Conservation (phyloP, 2,113 vertebrate genomes). For the Ophiodon elongatus region DNA sequence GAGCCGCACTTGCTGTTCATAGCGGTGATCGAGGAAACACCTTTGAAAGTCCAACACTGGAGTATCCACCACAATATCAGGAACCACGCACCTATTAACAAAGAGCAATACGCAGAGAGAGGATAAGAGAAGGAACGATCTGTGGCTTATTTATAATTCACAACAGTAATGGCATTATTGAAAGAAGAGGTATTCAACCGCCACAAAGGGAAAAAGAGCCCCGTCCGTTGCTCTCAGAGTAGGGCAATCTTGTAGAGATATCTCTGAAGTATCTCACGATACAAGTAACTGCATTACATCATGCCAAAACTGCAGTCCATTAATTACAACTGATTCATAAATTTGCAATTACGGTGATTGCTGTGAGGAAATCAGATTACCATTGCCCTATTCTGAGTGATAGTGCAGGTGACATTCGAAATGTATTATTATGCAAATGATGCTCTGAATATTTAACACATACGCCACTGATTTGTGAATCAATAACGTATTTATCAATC, state of each 20-base stretch:
- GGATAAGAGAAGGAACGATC: background rate
- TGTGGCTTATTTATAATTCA: constrained; percentile 18
- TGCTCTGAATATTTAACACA: constrained; percentile 58
- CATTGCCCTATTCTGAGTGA: constrained; percentile 47
- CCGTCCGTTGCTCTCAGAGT: background rate
- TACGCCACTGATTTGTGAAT: constrained; percentile 22
- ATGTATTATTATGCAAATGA: constrained; percentile 58
- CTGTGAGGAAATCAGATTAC: constrained; percentile 56
- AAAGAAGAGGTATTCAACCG: background rate
- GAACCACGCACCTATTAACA: constrained; percentile 86
- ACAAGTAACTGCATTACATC: constrained; percentile 8
- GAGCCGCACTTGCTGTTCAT: constrained; percentile 76
- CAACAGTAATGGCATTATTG: constrained; percentile 26
- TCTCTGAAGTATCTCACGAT: background rate
- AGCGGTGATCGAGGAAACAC: constrained; percentile 87
- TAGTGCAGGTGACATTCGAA: constrained; percentile 61
- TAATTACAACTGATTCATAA: constrained; percentile 58
- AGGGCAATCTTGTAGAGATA: too few species aligned
- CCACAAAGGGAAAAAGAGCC: background rate
- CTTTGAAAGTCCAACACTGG: constrained; percentile 79
- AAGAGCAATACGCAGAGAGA: constrained; percentile 1
- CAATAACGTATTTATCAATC: too few species aligned
- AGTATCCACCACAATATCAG: constrained; percentile 78
- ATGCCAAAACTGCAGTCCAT: constrained; percentile 36
- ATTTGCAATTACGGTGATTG: constrained; percentile 50